These are phyloP conservation scores for Chloroceryle aenea DNA, from an alignment of 2,113 vertebrate species.

Conservation along the genomic window DNA sequence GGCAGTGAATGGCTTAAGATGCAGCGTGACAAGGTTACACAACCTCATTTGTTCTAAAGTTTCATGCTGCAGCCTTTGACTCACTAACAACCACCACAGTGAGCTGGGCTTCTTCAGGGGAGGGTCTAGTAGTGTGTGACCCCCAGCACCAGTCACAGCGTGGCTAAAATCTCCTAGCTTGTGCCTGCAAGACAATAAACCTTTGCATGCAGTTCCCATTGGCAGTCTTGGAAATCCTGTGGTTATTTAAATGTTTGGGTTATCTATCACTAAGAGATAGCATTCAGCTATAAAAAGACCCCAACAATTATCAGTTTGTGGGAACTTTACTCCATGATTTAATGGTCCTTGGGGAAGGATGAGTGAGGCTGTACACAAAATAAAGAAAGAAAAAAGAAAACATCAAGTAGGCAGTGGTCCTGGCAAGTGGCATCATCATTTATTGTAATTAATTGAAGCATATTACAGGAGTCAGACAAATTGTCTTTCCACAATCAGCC, in stretches of 20 bases:
- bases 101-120: neutral
- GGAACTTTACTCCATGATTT: neutral
- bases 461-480: constrained; percentile 26
- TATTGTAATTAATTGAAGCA: constrained; percentile 23
- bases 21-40: neutral
- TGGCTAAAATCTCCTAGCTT: neutral
- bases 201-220: neutral
- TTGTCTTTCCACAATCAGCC: neutral
- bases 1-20: neutral
- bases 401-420: neutral
- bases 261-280: neutral
- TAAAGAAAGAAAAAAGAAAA: neutral
- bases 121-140: neutral
- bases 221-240: neutral
- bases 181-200: neutral
- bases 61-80: neutral
- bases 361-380: neutral
- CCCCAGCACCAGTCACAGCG: neutral
- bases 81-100: neutral
- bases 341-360: neutral
- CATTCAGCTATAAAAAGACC: neutral
- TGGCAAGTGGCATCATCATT: neutral
- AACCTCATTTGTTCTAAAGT: neutral
- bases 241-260: neutral
- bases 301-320: neutral